Conservation (phyloP, 2,797 vertebrate genomes). For the Zalophus californianus region DNA sequence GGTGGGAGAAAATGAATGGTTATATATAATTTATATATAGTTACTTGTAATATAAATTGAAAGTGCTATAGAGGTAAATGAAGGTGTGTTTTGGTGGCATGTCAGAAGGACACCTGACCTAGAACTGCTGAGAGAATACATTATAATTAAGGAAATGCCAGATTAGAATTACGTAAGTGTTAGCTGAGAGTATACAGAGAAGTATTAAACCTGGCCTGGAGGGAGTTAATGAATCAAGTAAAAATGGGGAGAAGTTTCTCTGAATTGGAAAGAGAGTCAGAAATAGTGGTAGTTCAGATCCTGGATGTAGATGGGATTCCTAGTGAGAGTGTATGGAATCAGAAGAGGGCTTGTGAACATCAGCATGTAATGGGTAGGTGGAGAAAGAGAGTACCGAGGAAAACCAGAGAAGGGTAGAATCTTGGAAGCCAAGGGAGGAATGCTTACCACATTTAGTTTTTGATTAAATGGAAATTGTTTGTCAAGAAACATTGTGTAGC, state of each 20-base stretch:
- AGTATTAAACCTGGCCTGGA: background rate
- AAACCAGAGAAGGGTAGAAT: background rate
- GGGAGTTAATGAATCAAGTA: background rate
- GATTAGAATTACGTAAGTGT: background rate
- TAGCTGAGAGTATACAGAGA: background rate
- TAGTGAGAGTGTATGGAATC: background rate
- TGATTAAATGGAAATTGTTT: constrained; percentile 38
- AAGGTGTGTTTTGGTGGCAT: background rate
- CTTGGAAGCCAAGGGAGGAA: background rate
- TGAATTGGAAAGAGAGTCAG: background rate
- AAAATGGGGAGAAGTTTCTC: background rate
- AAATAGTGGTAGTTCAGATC: background rate
- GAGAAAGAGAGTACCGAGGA: background rate
- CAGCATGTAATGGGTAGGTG: background rate
- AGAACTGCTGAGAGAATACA: background rate
- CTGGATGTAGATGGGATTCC: background rate
- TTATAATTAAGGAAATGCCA: background rate
- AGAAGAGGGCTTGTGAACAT: background rate
- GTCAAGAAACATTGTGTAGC: background rate
- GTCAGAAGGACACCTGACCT: background rate
- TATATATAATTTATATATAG: background rate
- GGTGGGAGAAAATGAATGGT: background rate
- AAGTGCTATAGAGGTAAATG: background rate
- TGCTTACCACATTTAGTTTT: background rate
- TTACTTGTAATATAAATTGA: constrained; percentile 14